Evolutionary conservation across 2,113 vertebrate genomes (phyloP), one percentile per base, ranked within the genome.

Genomic region (Tupaia tana): DNA sequence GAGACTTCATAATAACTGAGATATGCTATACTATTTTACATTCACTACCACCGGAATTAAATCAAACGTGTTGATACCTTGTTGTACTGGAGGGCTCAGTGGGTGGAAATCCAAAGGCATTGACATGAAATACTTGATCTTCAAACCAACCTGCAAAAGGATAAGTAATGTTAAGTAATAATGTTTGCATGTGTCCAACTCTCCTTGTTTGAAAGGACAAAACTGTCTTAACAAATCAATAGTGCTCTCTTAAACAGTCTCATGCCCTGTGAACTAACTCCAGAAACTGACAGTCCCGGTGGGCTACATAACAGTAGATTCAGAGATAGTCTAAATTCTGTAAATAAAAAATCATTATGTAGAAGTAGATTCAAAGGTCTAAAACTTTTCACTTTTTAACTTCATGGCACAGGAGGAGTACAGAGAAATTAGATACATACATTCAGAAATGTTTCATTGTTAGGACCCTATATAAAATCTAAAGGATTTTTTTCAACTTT

Each of bases 81-180:
- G 99, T 99, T 85, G 98, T 98, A 87, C 98, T 98, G 29, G 99
- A 99, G 20, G 99, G 98, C 90, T 99, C 99, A 22, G 98, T 99
- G 80, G 99, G 99, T 1, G 99, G 99, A 87, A 99, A 99, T 58
- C 99, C 99, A 92, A 99, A 99, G 61, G 99, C 99, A 34, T 99
- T 99, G 94, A 99, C 98, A 22, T 99, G 99, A 97, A 99, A 99
- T 88, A 99, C 97, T 25, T 98, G 98, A 96, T 99, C 99, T 96
- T 99, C 99, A 69, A 99, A 99, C 99, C 99, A 99, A 78, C 99
- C 99, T 99, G 87, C 91, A 94, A 96, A 92, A 81, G 52, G 90
- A 82, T 91, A 10, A 59, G 43, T 43, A 43, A 43, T 43, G 43
- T 43, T 43, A 80, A 69, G 67, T 66, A 64, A 93, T 31, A 82